Conservation (phyloP, 2,113 vertebrate species). For the Calidris pygmaea region DNA sequence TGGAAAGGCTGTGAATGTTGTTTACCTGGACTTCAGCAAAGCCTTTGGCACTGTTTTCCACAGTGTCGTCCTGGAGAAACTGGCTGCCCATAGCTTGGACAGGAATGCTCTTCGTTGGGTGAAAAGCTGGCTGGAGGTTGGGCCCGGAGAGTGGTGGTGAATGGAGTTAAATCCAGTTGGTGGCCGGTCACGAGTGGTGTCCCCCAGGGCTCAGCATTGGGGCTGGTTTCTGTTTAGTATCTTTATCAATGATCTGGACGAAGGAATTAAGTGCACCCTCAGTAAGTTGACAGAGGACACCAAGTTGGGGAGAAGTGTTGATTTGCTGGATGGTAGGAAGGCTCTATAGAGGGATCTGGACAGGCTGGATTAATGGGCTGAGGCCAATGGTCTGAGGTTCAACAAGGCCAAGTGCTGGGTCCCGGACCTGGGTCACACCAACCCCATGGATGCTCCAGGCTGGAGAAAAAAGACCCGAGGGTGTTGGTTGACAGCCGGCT, state of each 20-base stretch:
- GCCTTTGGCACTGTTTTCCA: neutral
- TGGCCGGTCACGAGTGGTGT: neutral
- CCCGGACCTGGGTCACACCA: neutral
- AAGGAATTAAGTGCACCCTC: neutral
- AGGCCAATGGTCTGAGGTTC: neutral
- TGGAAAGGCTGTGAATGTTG: neutral
- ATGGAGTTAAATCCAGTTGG: neutral
- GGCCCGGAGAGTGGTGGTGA: neutral
- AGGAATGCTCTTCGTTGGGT: neutral
- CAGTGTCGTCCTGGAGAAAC: neutral
- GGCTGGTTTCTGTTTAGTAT: neutral
- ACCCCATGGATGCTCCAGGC: neutral
- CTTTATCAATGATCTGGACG: neutral
- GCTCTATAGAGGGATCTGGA: neutral
- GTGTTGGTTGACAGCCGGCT: neutral
- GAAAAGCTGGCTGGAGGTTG: neutral
- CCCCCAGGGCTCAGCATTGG: neutral
- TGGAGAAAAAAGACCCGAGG: neutral
- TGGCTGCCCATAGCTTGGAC: neutral
- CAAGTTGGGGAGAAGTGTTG: neutral
- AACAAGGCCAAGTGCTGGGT: neutral
- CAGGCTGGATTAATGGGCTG: neutral
- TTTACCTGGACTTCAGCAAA: neutral
- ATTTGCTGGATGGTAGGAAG: neutral
- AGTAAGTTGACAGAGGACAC: neutral